A percentile compares a stretch with the other conserved stretches of the same genome.
phyloP scores from a whole-genome alignment of 1,140 invertebrate species.

The Lucilia sericata region DNA sequence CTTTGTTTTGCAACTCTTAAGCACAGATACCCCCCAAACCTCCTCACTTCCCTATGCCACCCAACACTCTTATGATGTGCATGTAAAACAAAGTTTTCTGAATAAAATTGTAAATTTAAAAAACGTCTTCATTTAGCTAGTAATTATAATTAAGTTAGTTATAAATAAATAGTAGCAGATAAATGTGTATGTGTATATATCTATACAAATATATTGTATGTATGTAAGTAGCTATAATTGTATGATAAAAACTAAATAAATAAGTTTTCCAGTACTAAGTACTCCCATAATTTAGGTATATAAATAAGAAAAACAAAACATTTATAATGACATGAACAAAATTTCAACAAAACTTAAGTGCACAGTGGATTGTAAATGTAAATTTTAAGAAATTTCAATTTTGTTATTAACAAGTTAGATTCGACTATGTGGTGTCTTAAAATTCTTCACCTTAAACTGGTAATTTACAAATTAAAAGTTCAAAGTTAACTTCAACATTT shows the following conservation, averaged over 20 bases:
- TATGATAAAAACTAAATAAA: not conserved
- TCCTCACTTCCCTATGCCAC: not conserved
- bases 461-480: too few relatives aligned
- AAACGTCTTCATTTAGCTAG: not conserved
- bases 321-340: not conserved
- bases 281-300: not conserved
- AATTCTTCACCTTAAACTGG: too few relatives aligned
- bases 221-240: not conserved
- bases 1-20: not conserved
- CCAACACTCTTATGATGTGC: not conserved
- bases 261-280: conserved; percentile 34
- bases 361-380: not conserved
- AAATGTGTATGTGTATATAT: not conserved
- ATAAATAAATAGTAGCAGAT: conserved; percentile 1
- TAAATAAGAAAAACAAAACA: not conserved
- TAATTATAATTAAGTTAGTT: conserved; percentile 22
- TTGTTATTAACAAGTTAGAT: too few relatives aligned
- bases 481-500: too few relatives aligned
- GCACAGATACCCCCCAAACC: not conserved
- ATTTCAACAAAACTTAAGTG: not conserved
- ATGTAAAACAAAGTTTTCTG: conserved; percentile 17
- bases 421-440: too few relatives aligned
- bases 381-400: too few relatives aligned
- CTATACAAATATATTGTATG: not conserved
- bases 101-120: conserved; percentile 27